Evolutionary conservation across 2,888 invertebrate species (phyloP).

Genomic region (Lasius fuliginosus): DNA sequence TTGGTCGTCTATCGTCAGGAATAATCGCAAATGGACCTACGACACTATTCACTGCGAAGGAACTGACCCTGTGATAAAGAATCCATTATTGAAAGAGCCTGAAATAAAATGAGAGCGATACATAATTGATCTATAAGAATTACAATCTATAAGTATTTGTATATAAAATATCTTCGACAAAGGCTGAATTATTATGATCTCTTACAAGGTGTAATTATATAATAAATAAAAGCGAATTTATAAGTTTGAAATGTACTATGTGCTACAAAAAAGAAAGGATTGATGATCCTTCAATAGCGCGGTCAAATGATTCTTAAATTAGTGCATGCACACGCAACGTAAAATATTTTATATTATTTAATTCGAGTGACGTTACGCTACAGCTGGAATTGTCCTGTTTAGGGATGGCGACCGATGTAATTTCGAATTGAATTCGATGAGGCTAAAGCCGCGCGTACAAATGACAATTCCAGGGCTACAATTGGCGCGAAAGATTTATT

Average conservation of each 20-base stretch:
- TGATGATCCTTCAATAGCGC: not conserved
- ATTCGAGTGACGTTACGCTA: not conserved
- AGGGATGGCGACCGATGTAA: not conserved
- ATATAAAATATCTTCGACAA: conserved; percentile 2
- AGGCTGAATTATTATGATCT: not conserved
- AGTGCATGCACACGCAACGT: not conserved
- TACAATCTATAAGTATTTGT: conserved; percentile 1
- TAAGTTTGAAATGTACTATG: not conserved
- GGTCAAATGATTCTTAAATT: not conserved
- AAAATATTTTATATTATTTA: not conserved
- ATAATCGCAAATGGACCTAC: conserved; percentile 92
- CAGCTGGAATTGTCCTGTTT: not conserved
- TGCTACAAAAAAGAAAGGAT: not conserved
- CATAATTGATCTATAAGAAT: not conserved
- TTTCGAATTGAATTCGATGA: not conserved
- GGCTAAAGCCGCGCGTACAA: not conserved
- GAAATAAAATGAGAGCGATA: conserved; percentile 12
- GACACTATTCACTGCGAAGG: conserved; percentile 94
- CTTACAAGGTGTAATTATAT: not conserved
- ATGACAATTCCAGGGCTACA: not conserved
- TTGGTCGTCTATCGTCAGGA: conserved; percentile 87
- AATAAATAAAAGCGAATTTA: not conserved
- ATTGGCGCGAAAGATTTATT: not conserved
- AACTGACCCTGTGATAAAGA: conserved; percentile 90
- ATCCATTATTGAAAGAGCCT: conserved; percentile 83